Conservation (phyloP, 53 echinoderm and acorn worm species). For the Temnopleurus reevesii region DNA sequence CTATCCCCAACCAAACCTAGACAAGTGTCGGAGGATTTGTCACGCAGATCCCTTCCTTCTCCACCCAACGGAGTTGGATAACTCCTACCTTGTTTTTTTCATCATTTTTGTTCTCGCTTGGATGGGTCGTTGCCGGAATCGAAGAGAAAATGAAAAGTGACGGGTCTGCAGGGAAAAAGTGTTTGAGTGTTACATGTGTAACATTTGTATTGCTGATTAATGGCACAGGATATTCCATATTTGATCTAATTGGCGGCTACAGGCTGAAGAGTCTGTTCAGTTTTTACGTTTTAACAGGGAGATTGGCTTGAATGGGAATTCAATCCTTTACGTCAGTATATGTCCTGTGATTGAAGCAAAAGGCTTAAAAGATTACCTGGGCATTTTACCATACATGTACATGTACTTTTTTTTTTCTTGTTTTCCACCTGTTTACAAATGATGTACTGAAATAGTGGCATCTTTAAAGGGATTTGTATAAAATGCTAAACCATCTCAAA, state of each 20-base stretch:
- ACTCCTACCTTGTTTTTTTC: not conserved
- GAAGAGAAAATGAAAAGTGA: constrained; percentile 45
- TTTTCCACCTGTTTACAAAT: too few relatives aligned
- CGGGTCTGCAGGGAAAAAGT: constrained; percentile 28
- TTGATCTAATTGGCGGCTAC: not conserved
- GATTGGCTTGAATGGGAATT: too few relatives aligned
- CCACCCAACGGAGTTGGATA: constrained; percentile 22
- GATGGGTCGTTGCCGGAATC: not conserved
- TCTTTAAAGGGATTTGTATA: too few relatives aligned
- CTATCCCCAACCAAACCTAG: not conserved
- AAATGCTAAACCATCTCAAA: too few relatives aligned
- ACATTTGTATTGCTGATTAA: constrained; percentile 49
- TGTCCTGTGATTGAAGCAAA: too few relatives aligned
- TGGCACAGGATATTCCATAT: constrained; percentile 36
- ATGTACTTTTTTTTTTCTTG: too few relatives aligned
- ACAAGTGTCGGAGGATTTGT: constrained; percentile 52
- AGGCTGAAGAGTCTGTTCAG: not conserved
- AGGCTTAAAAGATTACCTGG: too few relatives aligned
- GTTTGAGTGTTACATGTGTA: constrained; percentile 31
- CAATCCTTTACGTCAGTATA: too few relatives aligned
- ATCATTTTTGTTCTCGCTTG: too few relatives aligned
- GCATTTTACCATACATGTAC: too few relatives aligned
- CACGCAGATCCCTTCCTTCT: constrained; percentile 29
- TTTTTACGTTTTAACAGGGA: too few relatives aligned
- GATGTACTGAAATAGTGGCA: too few relatives aligned